Conservation (phyloP, 2,113 vertebrate genomes). For the Upupa epops region DNA sequence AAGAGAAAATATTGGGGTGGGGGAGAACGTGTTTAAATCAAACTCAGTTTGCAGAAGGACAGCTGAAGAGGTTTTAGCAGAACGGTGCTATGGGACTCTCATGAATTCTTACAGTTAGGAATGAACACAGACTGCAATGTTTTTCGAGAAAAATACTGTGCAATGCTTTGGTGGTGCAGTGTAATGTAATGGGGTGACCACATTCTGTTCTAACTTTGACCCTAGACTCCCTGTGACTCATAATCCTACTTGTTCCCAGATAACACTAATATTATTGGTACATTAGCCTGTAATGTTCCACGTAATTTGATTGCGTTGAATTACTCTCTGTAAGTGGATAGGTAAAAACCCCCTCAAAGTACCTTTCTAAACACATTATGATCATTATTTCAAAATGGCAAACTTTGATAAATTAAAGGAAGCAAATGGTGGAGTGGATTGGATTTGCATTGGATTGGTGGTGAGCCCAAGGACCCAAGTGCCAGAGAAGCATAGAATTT, state of each 20-base stretch:
- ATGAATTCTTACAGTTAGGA: background rate
- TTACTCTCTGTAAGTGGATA: background rate
- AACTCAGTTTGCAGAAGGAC: background rate
- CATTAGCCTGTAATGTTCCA: background rate
- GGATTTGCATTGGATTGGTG: background rate
- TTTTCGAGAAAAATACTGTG: background rate
- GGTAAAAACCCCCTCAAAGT: background rate
- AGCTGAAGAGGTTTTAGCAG: background rate
- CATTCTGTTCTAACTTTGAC: background rate
- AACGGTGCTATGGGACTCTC: background rate
- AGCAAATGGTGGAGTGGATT: slow-evolving; percentile 2
- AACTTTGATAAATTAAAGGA: slow-evolving; percentile 4
- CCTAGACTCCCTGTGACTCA: background rate
- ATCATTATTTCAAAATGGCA: slow-evolving; percentile 13
- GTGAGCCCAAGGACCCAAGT: background rate
- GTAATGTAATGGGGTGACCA: background rate
- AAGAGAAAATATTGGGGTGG: background rate
- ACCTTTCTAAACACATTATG: background rate
- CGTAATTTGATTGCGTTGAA: background rate
- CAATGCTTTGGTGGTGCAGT: background rate
- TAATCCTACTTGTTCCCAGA: background rate
- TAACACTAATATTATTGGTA: background rate
- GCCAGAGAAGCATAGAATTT: background rate
- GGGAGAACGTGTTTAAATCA: background rate
- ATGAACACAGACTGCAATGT: background rate